Evolutionary conservation across 2,888 invertebrate genomes (phyloP).

Genomic region (Lochmaea crataegi): DNA sequence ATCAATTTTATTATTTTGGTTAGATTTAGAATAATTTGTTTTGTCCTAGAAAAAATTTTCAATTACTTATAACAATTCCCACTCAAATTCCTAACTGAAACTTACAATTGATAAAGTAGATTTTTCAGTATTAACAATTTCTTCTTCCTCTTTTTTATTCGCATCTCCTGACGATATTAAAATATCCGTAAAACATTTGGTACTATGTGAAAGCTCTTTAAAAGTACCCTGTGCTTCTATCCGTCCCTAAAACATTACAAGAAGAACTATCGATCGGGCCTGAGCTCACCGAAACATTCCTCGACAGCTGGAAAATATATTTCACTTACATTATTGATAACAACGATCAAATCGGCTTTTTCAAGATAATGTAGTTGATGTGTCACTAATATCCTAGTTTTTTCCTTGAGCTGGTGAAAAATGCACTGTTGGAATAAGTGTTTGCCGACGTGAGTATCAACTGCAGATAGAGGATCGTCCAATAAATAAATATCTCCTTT

Average conservation of each 20-base stretch:
- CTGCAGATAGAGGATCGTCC: slow-evolving; percentile 11
- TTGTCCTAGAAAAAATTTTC: background rate
- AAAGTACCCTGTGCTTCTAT: slow-evolving; percentile 65
- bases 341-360: slow-evolving; percentile 22
- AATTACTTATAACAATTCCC: too few species aligned
- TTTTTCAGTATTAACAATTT: background rate
- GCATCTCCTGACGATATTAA: slow-evolving; percentile 13
- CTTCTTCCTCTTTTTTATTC: background rate
- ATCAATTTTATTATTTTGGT: background rate
- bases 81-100: background rate
- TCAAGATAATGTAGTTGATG: slow-evolving; percentile 15
- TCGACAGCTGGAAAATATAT: background rate
- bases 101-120: background rate
- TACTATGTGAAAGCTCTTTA: slow-evolving; percentile 58
- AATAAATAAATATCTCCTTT: slow-evolving; percentile 19
- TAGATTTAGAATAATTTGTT: background rate
- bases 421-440: slow-evolving; percentile 20
- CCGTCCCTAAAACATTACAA: slow-evolving; percentile 56
- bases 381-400: slow-evolving; percentile 15
- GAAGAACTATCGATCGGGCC: background rate
- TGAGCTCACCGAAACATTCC: too few species aligned
- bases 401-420: background rate
- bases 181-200: slow-evolving; percentile 22
- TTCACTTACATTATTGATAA: slow-evolving; percentile 6
- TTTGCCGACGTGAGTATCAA: background rate